Conservation (phyloP, 1,140 invertebrate species). For the Zaprionus nigranus region DNA sequence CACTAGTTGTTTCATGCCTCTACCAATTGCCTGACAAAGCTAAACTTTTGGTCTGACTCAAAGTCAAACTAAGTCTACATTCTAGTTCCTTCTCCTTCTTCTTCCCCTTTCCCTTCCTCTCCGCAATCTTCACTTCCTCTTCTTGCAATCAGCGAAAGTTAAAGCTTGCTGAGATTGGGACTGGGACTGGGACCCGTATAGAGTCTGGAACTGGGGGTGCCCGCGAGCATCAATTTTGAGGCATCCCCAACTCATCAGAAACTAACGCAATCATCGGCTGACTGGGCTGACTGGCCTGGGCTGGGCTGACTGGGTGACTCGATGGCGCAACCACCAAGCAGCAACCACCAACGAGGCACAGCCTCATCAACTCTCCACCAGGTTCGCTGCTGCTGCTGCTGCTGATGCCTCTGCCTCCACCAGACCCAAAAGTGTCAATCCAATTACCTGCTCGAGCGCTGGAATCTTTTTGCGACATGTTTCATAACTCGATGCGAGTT, state of each 20-base stretch:
- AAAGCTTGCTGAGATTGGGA: slow-evolving; percentile 34
- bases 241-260: slow-evolving; percentile 65
- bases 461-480: slow-evolving; percentile 83
- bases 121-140: not conserved
- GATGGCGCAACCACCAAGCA: slow-evolving; percentile 57
- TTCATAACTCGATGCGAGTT: slow-evolving; percentile 70
- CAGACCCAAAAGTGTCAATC: slow-evolving; percentile 82
- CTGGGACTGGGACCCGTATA: not conserved
- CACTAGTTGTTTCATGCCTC: not conserved
- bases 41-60: no score
- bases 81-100: not conserved
- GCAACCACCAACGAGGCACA: slow-evolving; percentile 57
- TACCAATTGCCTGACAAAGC: not conserved
- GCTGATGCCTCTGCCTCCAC: slow-evolving; percentile 31
- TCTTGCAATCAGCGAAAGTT: slow-evolving; percentile 68
- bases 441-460: slow-evolving; percentile 82
- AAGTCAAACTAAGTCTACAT: slow-evolving; percentile 30
- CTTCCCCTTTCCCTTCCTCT: not conserved
- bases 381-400: slow-evolving; percentile 45
- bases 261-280: slow-evolving; percentile 81
- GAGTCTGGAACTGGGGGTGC: slow-evolving; percentile 25
- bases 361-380: slow-evolving; percentile 72
- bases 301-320: not conserved
- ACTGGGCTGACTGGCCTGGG: slow-evolving; percentile 10
- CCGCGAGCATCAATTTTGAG: slow-evolving; percentile 74